Percentiles rank a stretch among this genome's conserved stretches.
These are phyloP conservation scores for Ischnura elegans DNA, from an alignment of 2,888 invertebrate species.

Conservation along the genomic window DNA sequence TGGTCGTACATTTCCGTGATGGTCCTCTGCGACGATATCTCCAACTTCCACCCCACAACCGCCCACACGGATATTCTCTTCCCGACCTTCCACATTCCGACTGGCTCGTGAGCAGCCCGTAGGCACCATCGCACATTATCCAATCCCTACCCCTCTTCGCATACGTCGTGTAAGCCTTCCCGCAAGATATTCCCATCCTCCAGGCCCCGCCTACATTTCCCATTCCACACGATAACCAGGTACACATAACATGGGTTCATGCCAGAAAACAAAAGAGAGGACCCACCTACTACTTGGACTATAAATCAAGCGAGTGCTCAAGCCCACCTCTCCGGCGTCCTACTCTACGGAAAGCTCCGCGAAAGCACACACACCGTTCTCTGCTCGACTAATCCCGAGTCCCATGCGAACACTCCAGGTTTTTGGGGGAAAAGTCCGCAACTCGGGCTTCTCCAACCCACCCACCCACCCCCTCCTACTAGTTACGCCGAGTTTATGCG, in stretches of 20 bases:
- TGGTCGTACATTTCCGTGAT: too few species aligned
- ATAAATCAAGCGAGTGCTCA: background rate
- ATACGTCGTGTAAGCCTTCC: background rate
- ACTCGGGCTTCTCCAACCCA: background rate
- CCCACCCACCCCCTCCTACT: too few species aligned
- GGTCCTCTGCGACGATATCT: too few species aligned
- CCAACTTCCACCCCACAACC: too few species aligned
- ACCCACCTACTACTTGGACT: background rate
- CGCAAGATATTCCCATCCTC: background rate
- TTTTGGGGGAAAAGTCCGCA: too few species aligned
- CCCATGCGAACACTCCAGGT: background rate
- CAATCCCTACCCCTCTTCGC: too few species aligned
- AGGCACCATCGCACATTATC: background rate
- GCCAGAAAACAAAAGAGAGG: slow-evolving; percentile 38
- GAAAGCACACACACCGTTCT: background rate
- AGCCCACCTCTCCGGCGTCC: background rate
- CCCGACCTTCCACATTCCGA: background rate
- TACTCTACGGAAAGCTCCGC: too few species aligned
- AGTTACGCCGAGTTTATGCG: background rate
- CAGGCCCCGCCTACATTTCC: background rate
- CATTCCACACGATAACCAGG: slow-evolving; percentile 2
- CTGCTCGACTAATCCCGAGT: slow-evolving; percentile 4
- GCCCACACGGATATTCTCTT: background rate
- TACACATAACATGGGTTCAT: slow-evolving; percentile 4
- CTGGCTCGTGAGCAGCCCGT: background rate